Base-by-base conservation (phyloP, 1,140 invertebrate genomes). In the Parapsyche elsis region DNA sequence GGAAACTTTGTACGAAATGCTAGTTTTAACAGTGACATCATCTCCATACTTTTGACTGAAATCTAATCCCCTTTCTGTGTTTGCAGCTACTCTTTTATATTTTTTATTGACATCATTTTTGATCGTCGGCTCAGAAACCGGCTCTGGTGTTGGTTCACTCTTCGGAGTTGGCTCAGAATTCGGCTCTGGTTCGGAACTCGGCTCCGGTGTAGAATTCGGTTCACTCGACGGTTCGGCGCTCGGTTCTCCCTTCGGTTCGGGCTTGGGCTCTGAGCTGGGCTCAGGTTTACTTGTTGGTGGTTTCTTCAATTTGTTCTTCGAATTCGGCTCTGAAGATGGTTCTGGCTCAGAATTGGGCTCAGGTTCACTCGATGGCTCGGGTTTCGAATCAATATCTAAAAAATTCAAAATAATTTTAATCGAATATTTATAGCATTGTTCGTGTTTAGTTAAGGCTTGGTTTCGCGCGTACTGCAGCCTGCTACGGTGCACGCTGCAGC, bases 1-100 rank as follows among this genome's bases (percentile, higher is more conserved):
- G 85, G 92, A 94, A 75, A 94, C 92, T 84, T 92, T 91, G 86
- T 92, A 94, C 0, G 93, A 94, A 5, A 94, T 92, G 84, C 93
- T 94, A 0, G 93, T 94, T 84, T 93, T 92, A 21, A 94, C 92
- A 7, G 91, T 92, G 44, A 93, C 90, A 78, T 93, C 92, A 57
- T 90, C 86, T 9, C 87, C 88, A 26, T 88, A 84, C 80, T 89
- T 85, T 76, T 88, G 71, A 38, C 49, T 88, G 78, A 89, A 87
- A 74, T 90, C 85, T 19, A 88, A 84, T 61, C 87, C 87, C 61
- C 88, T 87, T 14, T 87, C 81, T 1, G 87, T 87, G 78, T 89
- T 88, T 85, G 88, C 88, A 0, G 90, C 90, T 0, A 77, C 82
- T 80, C 19, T 84, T 80, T 81, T 85, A 80, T 74, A 45, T 45